phyloP scores from a whole-genome alignment of 2,888 invertebrate species.

The Tipula unca region DNA sequence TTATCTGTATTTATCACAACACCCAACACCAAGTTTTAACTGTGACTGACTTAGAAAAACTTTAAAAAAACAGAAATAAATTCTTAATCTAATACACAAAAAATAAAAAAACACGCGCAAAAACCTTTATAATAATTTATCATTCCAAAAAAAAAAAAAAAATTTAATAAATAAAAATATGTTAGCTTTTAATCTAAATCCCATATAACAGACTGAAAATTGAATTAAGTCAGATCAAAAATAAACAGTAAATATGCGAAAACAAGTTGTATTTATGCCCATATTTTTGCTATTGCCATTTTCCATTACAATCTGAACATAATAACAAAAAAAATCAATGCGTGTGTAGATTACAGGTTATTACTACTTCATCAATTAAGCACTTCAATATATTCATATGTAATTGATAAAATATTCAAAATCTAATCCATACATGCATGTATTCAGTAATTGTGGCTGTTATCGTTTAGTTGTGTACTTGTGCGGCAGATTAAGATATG shows the following conservation, averaged over 20 bases:
- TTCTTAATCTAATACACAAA: background rate
- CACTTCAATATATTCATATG: background rate
- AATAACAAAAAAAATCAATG: background rate
- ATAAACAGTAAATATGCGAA: background rate
- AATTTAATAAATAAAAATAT: background rate
- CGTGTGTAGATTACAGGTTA: background rate
- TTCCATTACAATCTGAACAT: background rate
- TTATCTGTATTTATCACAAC: background rate
- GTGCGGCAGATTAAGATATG: background rate
- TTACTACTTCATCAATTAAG: background rate
- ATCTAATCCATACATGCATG: background rate
- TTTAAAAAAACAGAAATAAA: background rate
- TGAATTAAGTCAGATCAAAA: background rate
- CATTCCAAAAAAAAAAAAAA: background rate
- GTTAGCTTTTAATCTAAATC: background rate
- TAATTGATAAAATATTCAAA: background rate
- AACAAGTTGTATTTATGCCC: too few relatives aligned
- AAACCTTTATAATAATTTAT: background rate
- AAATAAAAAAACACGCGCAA: background rate
- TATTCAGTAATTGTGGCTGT: background rate
- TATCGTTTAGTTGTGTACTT: background rate
- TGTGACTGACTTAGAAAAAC: background rate
- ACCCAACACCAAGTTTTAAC: background rate
- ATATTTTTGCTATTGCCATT: background rate
- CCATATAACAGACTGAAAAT: background rate